Percentiles rank a stretch among this genome's conserved stretches.
These are phyloP conservation scores for Oenanthe melanoleuca DNA, from an alignment of 2,113 vertebrate species.

Conservation along the genomic window DNA sequence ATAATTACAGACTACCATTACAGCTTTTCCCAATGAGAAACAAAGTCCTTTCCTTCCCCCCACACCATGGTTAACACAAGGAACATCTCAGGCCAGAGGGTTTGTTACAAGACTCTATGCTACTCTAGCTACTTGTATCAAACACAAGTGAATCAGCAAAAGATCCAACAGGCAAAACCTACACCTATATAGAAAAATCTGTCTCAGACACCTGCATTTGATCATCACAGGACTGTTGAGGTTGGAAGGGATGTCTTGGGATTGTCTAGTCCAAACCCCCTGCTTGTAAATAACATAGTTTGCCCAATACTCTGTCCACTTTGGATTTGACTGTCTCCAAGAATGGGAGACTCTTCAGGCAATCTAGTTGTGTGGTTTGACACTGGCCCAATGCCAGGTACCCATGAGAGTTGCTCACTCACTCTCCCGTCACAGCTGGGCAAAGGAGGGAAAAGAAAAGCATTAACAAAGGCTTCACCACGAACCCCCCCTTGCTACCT, in stretches of 20 bases:
- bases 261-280: fast-evolving
- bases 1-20: not conserved
- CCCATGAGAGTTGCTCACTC: fast-evolving
- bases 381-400: not conserved
- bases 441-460: not conserved
- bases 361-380: not conserved
- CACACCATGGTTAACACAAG: not conserved
- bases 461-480: not conserved
- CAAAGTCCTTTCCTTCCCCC: not conserved
- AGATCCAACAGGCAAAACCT: not conserved
- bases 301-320: not conserved
- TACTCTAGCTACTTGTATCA: not conserved
- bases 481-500: too few species aligned
- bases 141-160: not conserved
- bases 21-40: not conserved
- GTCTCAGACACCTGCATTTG: not conserved
- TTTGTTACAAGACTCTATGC: not conserved
- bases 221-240: not conserved
- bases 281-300: not conserved
- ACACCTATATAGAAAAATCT: not conserved
- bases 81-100: not conserved
- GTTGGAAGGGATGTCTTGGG: not conserved
- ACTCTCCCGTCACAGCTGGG: not conserved
- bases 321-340: not conserved
- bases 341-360: not conserved